Base-by-base conservation (phyloP, 1,140 invertebrate genomes). In the Sycobia sp. region DNA sequence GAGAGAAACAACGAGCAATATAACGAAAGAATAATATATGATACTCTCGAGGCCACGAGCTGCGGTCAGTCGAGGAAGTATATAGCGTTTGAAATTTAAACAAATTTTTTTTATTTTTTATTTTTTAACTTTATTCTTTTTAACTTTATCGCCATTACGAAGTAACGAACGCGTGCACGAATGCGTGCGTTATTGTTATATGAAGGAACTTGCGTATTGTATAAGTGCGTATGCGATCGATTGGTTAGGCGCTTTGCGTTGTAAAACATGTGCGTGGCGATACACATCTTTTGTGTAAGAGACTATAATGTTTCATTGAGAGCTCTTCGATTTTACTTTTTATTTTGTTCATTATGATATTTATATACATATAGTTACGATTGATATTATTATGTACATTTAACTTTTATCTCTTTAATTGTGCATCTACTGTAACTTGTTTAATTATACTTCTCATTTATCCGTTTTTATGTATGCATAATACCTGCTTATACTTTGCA, bases 381-480 rank as follows among this genome's bases (percentile, higher is more conserved):
- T n/a, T n/a, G n/a, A n/a, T n/a, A n/a, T 41, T 34, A 56, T 62
- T 55, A 50, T 64, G 62, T 57, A 57, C 29, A 64, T 64, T 57
- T 56, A 57, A 58, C n/a, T 56, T 57, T 50, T 49, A 51, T 51
- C 13, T 16, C 3, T 64, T 27, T 57, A 38, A 5, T 36, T 29
- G 62, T 57, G 13, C 16, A 27, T 56, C 32, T 56, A 41, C n/a
- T 49, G 51, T 56, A 49, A 47, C 50, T 13, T 32, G 44, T 61
- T 61, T 18, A 47, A 62, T 49, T 51, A 43, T 62, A 44, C 60
- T 55, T n/a, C n/a, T n/a, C n/a, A n/a, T n/a, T 62, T 62, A 56
- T 23, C 54, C 53, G 34, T 62, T 44, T n/a, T n/a, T 25, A 20
- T 39, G 43, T 62, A 49, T 62, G 34, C 51, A 47, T 49, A 62